Evolutionary conservation across 2,797 vertebrate species (phyloP), one percentile per base, ranked within the genome.

Genomic region (Siniperca obscura): DNA sequence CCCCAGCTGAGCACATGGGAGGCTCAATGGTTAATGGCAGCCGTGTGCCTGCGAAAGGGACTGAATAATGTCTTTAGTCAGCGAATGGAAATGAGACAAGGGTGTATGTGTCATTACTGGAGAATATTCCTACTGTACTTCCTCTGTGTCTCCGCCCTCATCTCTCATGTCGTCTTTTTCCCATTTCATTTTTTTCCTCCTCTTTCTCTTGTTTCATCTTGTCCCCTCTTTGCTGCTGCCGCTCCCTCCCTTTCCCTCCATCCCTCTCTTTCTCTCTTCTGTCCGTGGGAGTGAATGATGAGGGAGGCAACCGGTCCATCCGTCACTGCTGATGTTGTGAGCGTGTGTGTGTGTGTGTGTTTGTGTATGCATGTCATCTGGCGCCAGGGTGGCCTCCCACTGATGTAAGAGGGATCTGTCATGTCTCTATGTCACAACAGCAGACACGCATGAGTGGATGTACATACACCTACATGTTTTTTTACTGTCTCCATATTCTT

Each of bases 371-470:
- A 56, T 87, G 81, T 89, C 89, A 87, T 87, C 87, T 89, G 87
- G 90, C 36, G 10, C 86, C 27, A 27, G 72, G 74, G 80, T 87
- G 87, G 87, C 92, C 91, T 91, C 89, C 86, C 83, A 67, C 88
- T 84, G 86, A 91, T 88, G 85, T 91, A 86, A 87, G 82, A 90
- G 78, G 83, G 80, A 94, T 93, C 89, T 42, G 84, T 93, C 93
- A 91, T 92, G 91, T 94, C 90, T 85, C 72, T 83, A 88, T 93
- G 90, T 94, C 92, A 93, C 88, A 93, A 92, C 90, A 90, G 88
- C 82, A 89, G 87, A 87, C 87, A 87, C n/a, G 86, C 89, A 82
- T 92, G 92, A 92, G 81, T 78, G 74, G 81, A 76, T 66, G 87
- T 62, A 81, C 83, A 83, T 76, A 64, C 66, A 30, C 40, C 40